Conservation (phyloP, 2,888 invertebrate species). For the Syritta pipiens region DNA sequence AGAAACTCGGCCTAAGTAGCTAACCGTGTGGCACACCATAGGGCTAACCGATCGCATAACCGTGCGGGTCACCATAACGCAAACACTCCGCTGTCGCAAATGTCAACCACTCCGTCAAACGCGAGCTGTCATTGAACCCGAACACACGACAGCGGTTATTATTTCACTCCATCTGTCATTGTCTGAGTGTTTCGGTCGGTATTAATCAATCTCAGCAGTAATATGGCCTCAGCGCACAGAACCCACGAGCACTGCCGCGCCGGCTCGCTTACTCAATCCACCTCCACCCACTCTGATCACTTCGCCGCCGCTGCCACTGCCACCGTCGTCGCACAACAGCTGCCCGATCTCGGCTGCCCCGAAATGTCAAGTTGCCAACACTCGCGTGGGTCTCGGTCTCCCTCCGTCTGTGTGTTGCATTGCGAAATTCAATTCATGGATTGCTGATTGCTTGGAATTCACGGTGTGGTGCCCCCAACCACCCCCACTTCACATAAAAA, state of each 20-base stretch:
- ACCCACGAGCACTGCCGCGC: conserved; percentile 43
- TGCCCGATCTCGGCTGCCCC: conserved; percentile 32
- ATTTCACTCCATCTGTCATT: conserved; percentile 53
- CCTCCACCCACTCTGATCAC: conserved; percentile 34
- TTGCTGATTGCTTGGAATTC: conserved; percentile 67
- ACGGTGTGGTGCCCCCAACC: conserved; percentile 23
- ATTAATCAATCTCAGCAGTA: conserved; percentile 61
- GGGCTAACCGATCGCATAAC: too few relatives aligned
- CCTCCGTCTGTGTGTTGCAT: conserved; percentile 41
- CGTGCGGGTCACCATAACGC: too few relatives aligned
- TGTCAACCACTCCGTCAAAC: too few relatives aligned
- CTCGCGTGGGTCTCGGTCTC: conserved; percentile 55
- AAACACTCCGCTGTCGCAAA: too few relatives aligned
- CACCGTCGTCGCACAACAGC: not conserved
- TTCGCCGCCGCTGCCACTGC: conserved; percentile 1
- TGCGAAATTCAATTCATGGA: conserved; percentile 67
- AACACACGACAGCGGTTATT: conserved; percentile 22
- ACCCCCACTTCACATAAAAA: conserved; percentile 55
- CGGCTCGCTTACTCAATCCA: conserved; percentile 56
- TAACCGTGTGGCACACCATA: too few relatives aligned
- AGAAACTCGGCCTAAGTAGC: too few relatives aligned
- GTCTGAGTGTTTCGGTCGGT: conserved; percentile 44
- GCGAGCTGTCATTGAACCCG: conserved; percentile 46
- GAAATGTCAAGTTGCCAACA: conserved; percentile 51
- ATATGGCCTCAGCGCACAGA: conserved; percentile 23